A percentile compares a stretch with the other conserved stretches of the same genome.
Conservation (phyloP, 2,113 vertebrate genomes). For the Ancistrus triradiatus region DNA sequence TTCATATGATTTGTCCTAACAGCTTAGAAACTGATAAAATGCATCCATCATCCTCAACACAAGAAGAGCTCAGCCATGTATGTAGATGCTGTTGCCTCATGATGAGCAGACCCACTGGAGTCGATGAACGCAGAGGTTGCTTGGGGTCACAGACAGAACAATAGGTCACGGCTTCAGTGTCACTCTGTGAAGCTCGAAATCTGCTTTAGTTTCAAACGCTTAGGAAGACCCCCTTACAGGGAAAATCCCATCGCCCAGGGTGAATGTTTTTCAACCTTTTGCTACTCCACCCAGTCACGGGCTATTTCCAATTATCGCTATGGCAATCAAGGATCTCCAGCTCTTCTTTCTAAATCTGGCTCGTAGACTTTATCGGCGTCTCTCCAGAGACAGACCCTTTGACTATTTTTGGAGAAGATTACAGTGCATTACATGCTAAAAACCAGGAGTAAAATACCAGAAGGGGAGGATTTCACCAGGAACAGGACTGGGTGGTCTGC, state of each 20-base stretch:
- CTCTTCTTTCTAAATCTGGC: neutral
- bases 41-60: neutral
- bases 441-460: neutral
- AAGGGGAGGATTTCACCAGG: neutral
- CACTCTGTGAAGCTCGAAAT: slow-evolving; percentile 14
- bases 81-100: neutral
- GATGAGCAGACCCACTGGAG: slow-evolving; percentile 28
- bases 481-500: slow-evolving; percentile 27
- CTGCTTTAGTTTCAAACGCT: slow-evolving; percentile 18
- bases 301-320: slow-evolving; percentile 1
- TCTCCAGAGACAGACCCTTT: neutral
- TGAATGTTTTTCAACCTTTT: slow-evolving; percentile 23
- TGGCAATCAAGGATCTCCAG: slow-evolving; percentile 4
- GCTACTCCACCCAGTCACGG: slow-evolving; percentile 26
- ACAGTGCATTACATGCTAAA: neutral
- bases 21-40: neutral
- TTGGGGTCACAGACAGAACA: slow-evolving; percentile 31
- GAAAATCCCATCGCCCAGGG: slow-evolving; percentile 25
- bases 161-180: slow-evolving; percentile 16
- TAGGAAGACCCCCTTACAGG: slow-evolving; percentile 15
- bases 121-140: slow-evolving; percentile 19
- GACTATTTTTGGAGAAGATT: slow-evolving; percentile 8
- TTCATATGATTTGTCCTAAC: neutral
- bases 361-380: neutral
- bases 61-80: neutral